Evolutionary conservation across 1,140 invertebrate genomes (phyloP).

Genomic region (Eriosoma lanigerum): DNA sequence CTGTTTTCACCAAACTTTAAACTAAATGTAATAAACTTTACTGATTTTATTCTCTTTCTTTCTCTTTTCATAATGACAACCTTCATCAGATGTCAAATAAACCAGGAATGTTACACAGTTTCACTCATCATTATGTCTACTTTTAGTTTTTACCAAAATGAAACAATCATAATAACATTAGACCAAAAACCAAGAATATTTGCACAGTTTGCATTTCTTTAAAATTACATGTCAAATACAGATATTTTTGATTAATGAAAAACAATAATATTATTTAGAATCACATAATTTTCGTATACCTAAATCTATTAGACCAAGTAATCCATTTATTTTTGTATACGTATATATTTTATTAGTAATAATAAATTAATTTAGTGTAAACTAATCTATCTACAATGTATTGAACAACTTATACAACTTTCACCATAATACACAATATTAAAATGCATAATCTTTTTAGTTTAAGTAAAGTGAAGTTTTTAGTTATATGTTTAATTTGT

Average conservation of each 20-base stretch:
- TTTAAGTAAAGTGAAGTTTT: no score
- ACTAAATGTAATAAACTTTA: constrained; percentile 16
- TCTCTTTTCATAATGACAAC: constrained; percentile 10
- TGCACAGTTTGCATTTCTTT: not conserved
- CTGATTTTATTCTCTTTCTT: not conserved
- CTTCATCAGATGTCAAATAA: not conserved
- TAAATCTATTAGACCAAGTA: not conserved
- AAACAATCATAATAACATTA: not conserved
- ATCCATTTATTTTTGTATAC: not conserved
- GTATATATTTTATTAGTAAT: not conserved
- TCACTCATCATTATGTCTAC: not conserved
- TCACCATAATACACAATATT: no score
- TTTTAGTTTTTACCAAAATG: not conserved
- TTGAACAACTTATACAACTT: no score
- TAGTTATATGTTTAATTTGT: no score
- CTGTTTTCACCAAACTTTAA: not conserved
- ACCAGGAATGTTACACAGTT: not conserved
- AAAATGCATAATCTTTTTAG: no score
- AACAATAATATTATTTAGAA: not conserved
- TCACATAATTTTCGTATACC: not conserved
- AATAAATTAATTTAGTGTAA: no score
- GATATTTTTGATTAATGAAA: not conserved
- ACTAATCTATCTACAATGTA: no score
- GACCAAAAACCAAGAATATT: not conserved
- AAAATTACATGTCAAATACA: not conserved